A percentile compares a stretch with the other conserved stretches of the same genome.
Evolutionary conservation across 2,888 invertebrate species (phyloP).

Genomic region (Chrysotoxum bicinctum): DNA sequence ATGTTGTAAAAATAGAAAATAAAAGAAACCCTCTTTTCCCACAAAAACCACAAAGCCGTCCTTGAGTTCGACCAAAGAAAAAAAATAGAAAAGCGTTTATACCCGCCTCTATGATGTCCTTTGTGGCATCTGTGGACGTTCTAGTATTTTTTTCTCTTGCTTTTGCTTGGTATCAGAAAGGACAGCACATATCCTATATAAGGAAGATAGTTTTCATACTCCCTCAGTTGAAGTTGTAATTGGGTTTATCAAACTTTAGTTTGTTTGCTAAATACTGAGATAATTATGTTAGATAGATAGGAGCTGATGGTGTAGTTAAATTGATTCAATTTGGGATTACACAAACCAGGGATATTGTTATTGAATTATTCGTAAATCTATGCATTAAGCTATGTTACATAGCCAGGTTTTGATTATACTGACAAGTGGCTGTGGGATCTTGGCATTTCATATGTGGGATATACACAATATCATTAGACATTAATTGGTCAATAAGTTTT

Average conservation of each 20-base stretch:
- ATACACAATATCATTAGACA: no score
- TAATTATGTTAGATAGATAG: conserved; percentile 37
- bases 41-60: conserved; percentile 49
- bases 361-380: no score
- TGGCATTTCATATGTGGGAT: no score
- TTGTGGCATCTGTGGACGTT: conserved; percentile 21
- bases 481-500: no score
- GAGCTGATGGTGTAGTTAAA: conserved; percentile 17
- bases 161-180: neutral
- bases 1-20: conserved; percentile 21
- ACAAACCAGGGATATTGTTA: neutral
- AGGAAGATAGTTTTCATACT: conserved; percentile 1
- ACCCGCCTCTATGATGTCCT: neutral
- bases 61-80: neutral
- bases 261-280: conserved; percentile 36
- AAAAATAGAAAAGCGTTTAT: neutral
- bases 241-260: conserved; percentile 58
- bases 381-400: no score
- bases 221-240: conserved; percentile 44
- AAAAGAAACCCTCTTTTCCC: neutral
- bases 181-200: neutral
- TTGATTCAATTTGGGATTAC: conserved; percentile 18
- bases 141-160: neutral
- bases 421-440: no score
- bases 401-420: no score